phyloP scores from a whole-genome alignment of 1,140 invertebrate genomes.

The Coptotermes formosanus region DNA sequence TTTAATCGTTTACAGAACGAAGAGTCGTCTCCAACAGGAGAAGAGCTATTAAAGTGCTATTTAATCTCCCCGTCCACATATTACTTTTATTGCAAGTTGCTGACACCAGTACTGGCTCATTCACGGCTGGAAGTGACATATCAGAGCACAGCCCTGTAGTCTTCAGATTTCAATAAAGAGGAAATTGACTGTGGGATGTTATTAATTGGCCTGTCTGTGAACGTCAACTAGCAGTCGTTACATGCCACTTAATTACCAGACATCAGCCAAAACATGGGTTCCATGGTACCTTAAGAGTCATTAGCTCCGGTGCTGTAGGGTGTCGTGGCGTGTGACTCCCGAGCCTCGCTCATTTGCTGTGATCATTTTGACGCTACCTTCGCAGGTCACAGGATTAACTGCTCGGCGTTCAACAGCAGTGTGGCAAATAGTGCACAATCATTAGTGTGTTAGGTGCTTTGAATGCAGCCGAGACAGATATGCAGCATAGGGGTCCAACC shows the following conservation, averaged over 20 bases:
- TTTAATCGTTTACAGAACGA: background rate
- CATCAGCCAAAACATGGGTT: background rate
- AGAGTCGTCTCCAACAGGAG: background rate
- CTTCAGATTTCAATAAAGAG: background rate
- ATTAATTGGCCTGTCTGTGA: background rate
- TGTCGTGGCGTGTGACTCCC: too few species aligned
- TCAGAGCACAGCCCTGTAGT: background rate
- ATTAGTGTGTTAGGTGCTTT: too few species aligned
- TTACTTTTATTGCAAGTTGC: background rate
- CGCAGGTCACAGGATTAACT: too few species aligned
- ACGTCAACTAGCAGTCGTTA: background rate
- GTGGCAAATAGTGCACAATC: too few species aligned
- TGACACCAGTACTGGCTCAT: background rate
- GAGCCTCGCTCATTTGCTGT: too few species aligned
- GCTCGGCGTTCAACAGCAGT: too few species aligned
- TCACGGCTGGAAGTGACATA: background rate
- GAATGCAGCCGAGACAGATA: too few species aligned
- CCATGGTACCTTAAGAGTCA: too few species aligned
- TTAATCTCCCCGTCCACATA: background rate
- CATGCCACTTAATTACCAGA: background rate
- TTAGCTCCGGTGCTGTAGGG: too few species aligned
- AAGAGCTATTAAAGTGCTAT: background rate
- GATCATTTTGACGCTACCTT: too few species aligned
- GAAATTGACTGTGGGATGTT: background rate
- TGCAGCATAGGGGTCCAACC: too few species aligned